These are phyloP conservation scores for Sciurus vulgaris DNA, from an alignment of 2,797 vertebrate species.

Conservation along the genomic window DNA sequence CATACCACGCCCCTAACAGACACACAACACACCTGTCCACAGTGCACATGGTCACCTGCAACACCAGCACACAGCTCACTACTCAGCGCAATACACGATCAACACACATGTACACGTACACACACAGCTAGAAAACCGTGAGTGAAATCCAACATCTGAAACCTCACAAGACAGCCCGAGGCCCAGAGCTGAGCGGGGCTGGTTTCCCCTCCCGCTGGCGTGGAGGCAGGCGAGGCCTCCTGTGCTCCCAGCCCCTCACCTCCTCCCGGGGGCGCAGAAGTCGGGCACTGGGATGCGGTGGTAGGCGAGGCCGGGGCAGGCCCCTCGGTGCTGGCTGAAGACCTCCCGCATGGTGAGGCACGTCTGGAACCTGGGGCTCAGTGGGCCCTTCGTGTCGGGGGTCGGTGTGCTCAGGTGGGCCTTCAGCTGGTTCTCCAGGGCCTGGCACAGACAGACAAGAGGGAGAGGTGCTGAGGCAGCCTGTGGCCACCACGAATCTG, in stretches of 20 bases:
- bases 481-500: not conserved
- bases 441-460: slow-evolving; percentile 86
- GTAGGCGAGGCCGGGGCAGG: slow-evolving; percentile 92
- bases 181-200: not conserved
- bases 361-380: slow-evolving; percentile 95
- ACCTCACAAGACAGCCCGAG: not conserved
- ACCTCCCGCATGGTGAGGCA: slow-evolving; percentile 93
- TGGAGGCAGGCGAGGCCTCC: not conserved
- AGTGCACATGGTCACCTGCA: too few species aligned
- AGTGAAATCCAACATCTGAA: not conserved
- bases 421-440: slow-evolving; percentile 93
- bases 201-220: not conserved
- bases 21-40: not conserved
- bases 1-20: not conserved
- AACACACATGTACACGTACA: too few species aligned
- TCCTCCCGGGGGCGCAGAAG: slow-evolving; percentile 94
- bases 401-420: slow-evolving; percentile 91
- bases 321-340: slow-evolving; percentile 91
- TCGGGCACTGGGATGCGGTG: slow-evolving; percentile 94
- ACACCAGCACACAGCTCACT: too few species aligned
- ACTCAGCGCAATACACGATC: too few species aligned
- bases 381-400: slow-evolving; percentile 92
- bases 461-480: not conserved
- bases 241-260: slow-evolving; percentile 87
- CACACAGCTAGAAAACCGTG: not conserved